Conservation (phyloP, 2,797 vertebrate species). For the Chloroceryle amazona region DNA sequence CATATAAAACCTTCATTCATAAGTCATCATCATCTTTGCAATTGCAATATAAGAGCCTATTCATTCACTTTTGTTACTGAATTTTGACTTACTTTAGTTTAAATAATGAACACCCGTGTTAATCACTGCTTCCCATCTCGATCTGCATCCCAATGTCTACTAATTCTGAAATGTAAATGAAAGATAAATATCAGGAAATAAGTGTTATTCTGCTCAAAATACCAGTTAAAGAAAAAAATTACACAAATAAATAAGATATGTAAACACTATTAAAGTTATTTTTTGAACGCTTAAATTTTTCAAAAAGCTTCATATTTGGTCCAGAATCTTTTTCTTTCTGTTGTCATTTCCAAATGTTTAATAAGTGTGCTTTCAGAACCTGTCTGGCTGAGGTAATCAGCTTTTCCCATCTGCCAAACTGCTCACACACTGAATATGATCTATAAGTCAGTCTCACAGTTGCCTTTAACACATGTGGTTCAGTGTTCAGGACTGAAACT, state of each 20-base stretch:
- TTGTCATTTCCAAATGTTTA: background rate
- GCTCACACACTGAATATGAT: background rate
- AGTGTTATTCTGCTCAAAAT: background rate
- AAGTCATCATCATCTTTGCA: conserved; percentile 46
- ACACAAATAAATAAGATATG: background rate
- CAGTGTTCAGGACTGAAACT: background rate
- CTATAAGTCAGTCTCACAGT: background rate
- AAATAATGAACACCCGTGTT: conserved; percentile 14
- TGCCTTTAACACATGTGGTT: background rate
- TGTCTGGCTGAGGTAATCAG: background rate
- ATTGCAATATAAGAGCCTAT: conserved; percentile 38
- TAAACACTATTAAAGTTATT: background rate
- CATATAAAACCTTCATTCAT: conserved; percentile 59
- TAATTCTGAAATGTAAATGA: background rate
- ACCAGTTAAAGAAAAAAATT: background rate
- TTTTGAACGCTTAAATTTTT: background rate
- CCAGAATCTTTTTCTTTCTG: background rate
- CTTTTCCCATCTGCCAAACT: background rate
- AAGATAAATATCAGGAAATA: conserved; percentile 9
- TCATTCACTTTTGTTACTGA: conserved; percentile 49
- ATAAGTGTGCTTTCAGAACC: background rate
- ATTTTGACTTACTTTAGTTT: conserved; percentile 1
- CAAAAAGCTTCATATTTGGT: background rate
- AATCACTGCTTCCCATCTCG: conserved; percentile 20
- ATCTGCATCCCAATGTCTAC: background rate